Percentiles rank a stretch among this genome's conserved stretches.
phyloP scores from a whole-genome alignment of 2,113 vertebrate genomes.

The Actinemys pallida region DNA sequence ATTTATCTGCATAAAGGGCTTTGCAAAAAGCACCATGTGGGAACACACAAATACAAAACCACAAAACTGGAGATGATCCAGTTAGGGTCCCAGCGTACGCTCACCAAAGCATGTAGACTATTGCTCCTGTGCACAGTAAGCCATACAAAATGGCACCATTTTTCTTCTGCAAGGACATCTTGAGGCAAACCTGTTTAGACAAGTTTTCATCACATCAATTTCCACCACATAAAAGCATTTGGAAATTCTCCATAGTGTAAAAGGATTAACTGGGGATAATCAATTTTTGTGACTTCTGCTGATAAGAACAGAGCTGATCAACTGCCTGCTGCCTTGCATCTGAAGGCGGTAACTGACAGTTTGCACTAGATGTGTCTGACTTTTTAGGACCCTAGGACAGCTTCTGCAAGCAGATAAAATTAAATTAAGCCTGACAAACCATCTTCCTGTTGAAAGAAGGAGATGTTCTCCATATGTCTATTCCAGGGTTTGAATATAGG shows the following conservation, averaged over 20 bases:
- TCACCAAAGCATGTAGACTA: background rate
- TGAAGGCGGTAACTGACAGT: conserved; percentile 65
- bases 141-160: background rate
- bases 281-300: conserved; percentile 62
- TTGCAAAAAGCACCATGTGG: background rate
- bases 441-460: conserved; percentile 31
- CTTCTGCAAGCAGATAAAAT: conserved; percentile 63
- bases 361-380: conserved; percentile 60
- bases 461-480: conserved; percentile 21
- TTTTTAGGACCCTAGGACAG: conserved; percentile 51
- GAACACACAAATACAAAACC: background rate
- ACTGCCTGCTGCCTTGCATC: conserved; percentile 44
- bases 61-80: background rate
- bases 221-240: background rate
- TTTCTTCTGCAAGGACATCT: background rate
- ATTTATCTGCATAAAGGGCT: background rate
- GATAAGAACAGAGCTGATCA: conserved; percentile 60
- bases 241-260: conserved; percentile 7
- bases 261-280: conserved; percentile 67
- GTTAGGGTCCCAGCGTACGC: background rate
- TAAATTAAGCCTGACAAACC: conserved; percentile 70
- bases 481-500: conserved; percentile 25
- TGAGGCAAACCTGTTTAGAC: background rate
- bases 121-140: background rate
- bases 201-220: conserved; percentile 23